phyloP scores from a whole-genome alignment of 2,797 vertebrate genomes.

The Trachops cirrhosus region DNA sequence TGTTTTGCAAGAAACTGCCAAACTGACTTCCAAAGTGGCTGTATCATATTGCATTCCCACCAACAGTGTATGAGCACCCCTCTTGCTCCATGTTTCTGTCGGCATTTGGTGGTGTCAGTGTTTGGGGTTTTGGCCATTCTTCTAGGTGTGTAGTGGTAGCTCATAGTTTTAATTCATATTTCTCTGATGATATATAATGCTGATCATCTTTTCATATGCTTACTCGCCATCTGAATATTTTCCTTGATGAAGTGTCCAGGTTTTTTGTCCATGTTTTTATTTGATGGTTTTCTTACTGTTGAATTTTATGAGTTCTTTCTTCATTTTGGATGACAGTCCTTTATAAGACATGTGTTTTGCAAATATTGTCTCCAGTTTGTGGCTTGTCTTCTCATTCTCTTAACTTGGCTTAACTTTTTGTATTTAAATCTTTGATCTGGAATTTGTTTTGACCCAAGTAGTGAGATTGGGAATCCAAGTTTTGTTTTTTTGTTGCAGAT shows the following conservation, averaged over 20 bases:
- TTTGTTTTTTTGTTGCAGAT: neutral
- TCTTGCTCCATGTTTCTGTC: neutral
- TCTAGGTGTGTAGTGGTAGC: neutral
- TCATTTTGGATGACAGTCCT: neutral
- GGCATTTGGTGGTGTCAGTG: neutral
- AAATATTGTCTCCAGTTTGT: neutral
- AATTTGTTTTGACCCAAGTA: conserved; percentile 28
- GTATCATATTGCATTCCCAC: neutral
- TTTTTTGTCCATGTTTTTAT: neutral
- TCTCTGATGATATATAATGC: neutral
- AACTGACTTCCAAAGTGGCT: neutral
- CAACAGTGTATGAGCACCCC: neutral
- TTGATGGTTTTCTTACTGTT: neutral
- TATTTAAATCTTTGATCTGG: neutral
- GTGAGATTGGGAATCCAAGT: neutral
- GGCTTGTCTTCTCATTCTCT: neutral
- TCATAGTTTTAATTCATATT: neutral
- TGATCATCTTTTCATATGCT: neutral
- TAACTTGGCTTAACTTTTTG: neutral
- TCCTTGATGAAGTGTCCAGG: neutral
- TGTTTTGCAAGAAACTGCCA: neutral
- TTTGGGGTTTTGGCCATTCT: neutral
- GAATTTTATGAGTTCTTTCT: neutral
- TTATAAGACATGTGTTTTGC: neutral
- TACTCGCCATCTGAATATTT: neutral